Base-by-base conservation (phyloP, 2,113 vertebrate genomes). In the Oreamnos americanus region DNA sequence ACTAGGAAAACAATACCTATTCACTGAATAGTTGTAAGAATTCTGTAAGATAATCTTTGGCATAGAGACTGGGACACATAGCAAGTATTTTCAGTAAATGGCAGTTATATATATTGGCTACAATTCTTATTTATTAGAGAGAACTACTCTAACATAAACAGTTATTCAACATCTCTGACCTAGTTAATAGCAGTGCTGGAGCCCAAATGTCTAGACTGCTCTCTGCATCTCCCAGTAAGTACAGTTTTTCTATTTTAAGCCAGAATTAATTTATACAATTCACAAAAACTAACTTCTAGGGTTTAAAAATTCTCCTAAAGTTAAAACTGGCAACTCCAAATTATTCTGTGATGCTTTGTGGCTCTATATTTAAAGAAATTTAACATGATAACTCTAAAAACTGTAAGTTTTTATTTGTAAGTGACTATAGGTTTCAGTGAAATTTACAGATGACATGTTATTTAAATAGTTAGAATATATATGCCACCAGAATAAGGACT, bases 261-360 rank as follows among this genome's bases (percentile, higher is more conserved):
- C 67, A 94, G 78, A 92, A 96, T 89, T 91, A 91, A 94, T 71
- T 85, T 67, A 87, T n/a, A 87, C 3, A 94, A 79, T 47, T 86
- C 30, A 92, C 15, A 76, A 13, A 94, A 47, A 23, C 78, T 79
- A 92, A 36, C 15, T 82, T 96, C 89, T 21, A 86, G 4, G 17
- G 23, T 23, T 94, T 87, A n/a, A 94, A 93, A 83, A 89, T 89
- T 94, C 53, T 82, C n/a, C 74, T 97, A 12, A 87, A 91, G 39
- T 85, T 60, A 96, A 88, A 96, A 94, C 60, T 53, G n/a, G 45
- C 14, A 88, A 94, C 19, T 81, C 51, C 60, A 94, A 94, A 91
- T 74, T 64, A 94, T 76, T 87, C 74, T 91, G 17, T 79, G 51
- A 39, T 78, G 30, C 21, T 78, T 94, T 78, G 23, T 71, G 19